phyloP scores from a whole-genome alignment of 1,140 invertebrate species.

The Thalassaphorura encarpata region DNA sequence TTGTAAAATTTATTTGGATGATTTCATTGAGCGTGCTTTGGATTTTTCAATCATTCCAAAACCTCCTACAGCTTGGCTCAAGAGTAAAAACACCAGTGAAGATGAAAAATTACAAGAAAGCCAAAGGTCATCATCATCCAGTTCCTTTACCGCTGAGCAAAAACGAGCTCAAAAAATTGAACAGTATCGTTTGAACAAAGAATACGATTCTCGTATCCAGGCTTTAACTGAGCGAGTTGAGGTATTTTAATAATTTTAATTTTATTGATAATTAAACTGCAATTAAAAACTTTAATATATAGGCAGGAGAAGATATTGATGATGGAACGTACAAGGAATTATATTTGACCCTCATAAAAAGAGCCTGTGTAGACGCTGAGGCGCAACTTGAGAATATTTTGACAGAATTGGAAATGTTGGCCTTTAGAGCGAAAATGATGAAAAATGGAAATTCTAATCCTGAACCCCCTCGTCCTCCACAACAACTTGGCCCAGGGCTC shows the following conservation, averaged over 20 bases:
- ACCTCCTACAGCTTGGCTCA: slow-evolving; percentile 42
- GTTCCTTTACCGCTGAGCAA: slow-evolving; percentile 23
- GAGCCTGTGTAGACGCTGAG: slow-evolving; percentile 58
- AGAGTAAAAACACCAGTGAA: slow-evolving; percentile 27
- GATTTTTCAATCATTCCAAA: slow-evolving; percentile 55
- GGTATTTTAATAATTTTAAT: slow-evolving; percentile 20
- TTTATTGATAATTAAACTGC: background rate
- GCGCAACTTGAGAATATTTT: slow-evolving; percentile 58
- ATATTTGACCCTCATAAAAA: slow-evolving; percentile 64
- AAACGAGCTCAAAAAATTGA: slow-evolving; percentile 63
- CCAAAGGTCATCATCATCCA: slow-evolving; percentile 7
- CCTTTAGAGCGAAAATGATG: slow-evolving; percentile 57
- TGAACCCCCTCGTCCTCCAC: background rate
- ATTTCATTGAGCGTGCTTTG: slow-evolving; percentile 68
- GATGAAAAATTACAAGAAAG: slow-evolving; percentile 3
- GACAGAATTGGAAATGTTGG: slow-evolving; percentile 46
- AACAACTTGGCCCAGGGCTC: slow-evolving; percentile 18
- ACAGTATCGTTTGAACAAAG: slow-evolving; percentile 67
- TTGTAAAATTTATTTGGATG: slow-evolving; percentile 77
- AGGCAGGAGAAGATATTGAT: slow-evolving; percentile 51
- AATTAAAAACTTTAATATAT: background rate
- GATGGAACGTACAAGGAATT: slow-evolving; percentile 74
- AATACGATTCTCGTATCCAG: slow-evolving; percentile 57
- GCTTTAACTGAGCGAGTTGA: slow-evolving; percentile 45
- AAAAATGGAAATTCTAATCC: slow-evolving; percentile 33